Conservation (phyloP, 2,888 invertebrate species). For the Papilio elwesi region DNA sequence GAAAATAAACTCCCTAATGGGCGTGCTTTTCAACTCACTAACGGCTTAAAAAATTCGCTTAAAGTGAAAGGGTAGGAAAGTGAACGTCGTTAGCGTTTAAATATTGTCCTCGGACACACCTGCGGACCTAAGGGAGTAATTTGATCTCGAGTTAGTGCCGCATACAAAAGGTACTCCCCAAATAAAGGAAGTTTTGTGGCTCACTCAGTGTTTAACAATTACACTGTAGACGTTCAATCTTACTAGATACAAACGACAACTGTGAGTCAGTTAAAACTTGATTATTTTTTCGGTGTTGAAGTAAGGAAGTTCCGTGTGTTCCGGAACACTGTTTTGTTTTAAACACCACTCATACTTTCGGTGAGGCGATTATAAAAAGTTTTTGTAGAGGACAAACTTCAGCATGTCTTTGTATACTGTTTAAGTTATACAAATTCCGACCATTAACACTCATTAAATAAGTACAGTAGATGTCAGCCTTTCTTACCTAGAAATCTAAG, state of each 20-base stretch:
- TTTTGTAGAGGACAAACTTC: no score
- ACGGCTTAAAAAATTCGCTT: constrained; percentile 66
- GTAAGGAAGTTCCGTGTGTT: no score
- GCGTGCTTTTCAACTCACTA: constrained; percentile 70
- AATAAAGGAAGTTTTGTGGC: constrained; percentile 30
- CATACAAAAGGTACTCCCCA: constrained; percentile 21
- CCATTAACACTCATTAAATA: no score
- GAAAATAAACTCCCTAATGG: constrained; percentile 70
- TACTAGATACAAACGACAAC: neutral
- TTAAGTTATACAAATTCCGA: no score
- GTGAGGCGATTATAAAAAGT: no score
- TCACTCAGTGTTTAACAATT: constrained; percentile 28
- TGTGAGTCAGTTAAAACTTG: constrained; percentile 6
- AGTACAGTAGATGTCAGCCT: no score
- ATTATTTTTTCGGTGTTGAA: neutral
- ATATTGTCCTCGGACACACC: constrained; percentile 39
- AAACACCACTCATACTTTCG: no score
- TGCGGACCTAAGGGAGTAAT: constrained; percentile 43
- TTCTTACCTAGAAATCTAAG: no score
- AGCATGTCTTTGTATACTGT: no score
- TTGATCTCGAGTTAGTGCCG: constrained; percentile 40
- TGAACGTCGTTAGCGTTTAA: constrained; percentile 38
- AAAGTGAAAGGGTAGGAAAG: constrained; percentile 49
- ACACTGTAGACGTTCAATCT: constrained; percentile 5
- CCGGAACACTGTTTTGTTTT: no score